These are phyloP conservation scores for Danio jaintianensis DNA, from an alignment of 2,797 vertebrate genomes.

Conservation along the genomic window DNA sequence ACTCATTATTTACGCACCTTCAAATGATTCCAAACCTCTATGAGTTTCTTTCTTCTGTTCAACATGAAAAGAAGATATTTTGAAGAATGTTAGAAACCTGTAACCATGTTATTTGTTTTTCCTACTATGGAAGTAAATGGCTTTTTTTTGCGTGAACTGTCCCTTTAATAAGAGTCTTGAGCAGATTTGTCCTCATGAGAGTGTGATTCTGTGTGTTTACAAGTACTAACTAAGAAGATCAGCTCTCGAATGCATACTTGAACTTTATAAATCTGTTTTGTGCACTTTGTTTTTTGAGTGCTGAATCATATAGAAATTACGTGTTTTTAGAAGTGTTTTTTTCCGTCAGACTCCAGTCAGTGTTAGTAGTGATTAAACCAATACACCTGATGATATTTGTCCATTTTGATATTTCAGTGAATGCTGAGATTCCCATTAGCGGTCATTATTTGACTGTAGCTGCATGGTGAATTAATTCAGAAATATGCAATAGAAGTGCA, in stretches of 20 bases:
- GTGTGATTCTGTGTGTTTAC: slow-evolving; percentile 34
- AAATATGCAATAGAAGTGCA: too few relatives aligned
- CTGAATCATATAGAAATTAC: not conserved
- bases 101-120: too few relatives aligned
- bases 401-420: too few relatives aligned
- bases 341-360: not conserved
- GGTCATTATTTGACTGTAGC: too few relatives aligned
- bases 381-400: not conserved
- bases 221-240: slow-evolving; percentile 15
- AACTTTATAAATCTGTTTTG: not conserved
- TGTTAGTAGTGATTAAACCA: not conserved
- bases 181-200: slow-evolving; percentile 14
- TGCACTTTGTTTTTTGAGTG: not conserved
- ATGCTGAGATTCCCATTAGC: too few relatives aligned
- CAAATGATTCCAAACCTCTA: too few relatives aligned
- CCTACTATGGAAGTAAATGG: too few relatives aligned
- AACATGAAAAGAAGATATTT: too few relatives aligned
- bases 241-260: not conserved
- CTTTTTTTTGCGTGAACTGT: not conserved
- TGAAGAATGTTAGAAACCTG: too few relatives aligned
- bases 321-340: not conserved
- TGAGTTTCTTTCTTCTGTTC: too few relatives aligned
- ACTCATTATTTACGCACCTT: too few relatives aligned
- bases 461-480: too few relatives aligned
- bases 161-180: not conserved